Conservation (phyloP, 1,140 invertebrate genomes). For the Bradysia coprophila region DNA sequence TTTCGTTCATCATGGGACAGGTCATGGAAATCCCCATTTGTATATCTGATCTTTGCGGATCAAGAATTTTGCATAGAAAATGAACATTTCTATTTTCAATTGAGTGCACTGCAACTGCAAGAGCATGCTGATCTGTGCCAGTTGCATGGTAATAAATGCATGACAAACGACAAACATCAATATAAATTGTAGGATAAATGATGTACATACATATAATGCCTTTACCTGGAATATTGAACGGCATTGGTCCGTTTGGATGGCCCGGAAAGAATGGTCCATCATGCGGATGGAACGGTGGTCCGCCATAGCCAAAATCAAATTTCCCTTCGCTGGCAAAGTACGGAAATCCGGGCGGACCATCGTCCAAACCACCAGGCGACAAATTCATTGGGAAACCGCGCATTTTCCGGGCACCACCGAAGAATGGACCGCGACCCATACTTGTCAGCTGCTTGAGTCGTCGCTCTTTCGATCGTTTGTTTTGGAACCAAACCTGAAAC, state of each 20-base stretch:
- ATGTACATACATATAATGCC: background rate
- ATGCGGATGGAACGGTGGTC: conserved; percentile 68
- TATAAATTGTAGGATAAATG: too few relatives aligned
- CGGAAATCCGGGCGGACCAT: conserved; percentile 62
- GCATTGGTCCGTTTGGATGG: conserved; percentile 52
- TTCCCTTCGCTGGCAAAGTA: conserved; percentile 72
- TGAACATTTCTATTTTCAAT: too few relatives aligned
- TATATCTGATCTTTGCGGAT: too few relatives aligned
- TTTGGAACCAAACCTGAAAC: conserved; percentile 97
- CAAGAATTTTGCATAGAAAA: too few relatives aligned
- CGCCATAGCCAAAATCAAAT: conserved; percentile 77
- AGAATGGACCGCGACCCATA: conserved; percentile 79
- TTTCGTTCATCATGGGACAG: too few relatives aligned
- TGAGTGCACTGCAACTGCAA: too few relatives aligned
- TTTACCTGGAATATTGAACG: conserved; percentile 52
- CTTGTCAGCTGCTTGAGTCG: conserved; percentile 81
- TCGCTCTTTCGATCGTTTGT: conserved; percentile 93
- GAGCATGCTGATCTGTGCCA: too few relatives aligned
- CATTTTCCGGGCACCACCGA: conserved; percentile 77
- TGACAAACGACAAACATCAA: too few relatives aligned
- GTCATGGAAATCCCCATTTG: too few relatives aligned
- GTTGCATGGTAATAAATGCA: too few relatives aligned
- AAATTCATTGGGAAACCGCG: conserved; percentile 77
- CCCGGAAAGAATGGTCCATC: conserved; percentile 67
- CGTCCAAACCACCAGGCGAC: conserved; percentile 63